Conservation (phyloP, 2,113 vertebrate species). For the Phylloscopus trochilus region DNA sequence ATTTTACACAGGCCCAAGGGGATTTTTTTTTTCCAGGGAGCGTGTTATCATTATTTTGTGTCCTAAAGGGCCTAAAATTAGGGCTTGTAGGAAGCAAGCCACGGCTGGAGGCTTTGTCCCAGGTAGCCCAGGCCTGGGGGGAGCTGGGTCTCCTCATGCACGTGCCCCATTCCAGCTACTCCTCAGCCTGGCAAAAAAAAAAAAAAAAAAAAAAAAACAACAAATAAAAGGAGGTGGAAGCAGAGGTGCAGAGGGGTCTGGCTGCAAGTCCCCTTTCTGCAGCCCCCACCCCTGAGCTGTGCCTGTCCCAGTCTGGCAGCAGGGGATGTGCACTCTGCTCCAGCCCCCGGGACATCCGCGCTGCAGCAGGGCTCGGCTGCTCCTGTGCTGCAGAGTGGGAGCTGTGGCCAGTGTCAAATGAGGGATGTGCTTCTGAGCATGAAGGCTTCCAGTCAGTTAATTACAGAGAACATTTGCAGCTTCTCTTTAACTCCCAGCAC, state of each 20-base stretch:
- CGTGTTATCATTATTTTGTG: slow-evolving; percentile 44
- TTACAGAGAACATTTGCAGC: background rate
- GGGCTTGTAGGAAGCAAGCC: background rate
- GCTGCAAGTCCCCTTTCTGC: background rate
- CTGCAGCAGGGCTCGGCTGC: background rate
- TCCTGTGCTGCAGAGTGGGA: background rate
- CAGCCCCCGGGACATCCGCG: rapidly evolving
- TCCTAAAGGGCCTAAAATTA: slow-evolving; percentile 37
- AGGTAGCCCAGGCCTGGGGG: background rate
- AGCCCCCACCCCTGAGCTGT: background rate
- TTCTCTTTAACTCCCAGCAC: background rate
- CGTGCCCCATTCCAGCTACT: background rate
- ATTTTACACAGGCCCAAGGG: slow-evolving; percentile 37
- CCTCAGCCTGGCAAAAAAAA: background rate
- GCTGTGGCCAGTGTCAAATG: background rate
- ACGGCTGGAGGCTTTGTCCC: background rate
- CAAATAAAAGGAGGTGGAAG: background rate
- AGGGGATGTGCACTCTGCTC: rapidly evolving
- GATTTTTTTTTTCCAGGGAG: background rate
- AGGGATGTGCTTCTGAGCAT: background rate
- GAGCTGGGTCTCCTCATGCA: background rate
- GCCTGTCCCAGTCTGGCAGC: background rate
- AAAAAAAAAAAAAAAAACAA: background rate
- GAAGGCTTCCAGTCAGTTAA: background rate
- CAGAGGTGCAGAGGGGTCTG: background rate